These are phyloP conservation scores for Melanargia galathea DNA, from an alignment of 2,888 invertebrate species.

Conservation along the genomic window DNA sequence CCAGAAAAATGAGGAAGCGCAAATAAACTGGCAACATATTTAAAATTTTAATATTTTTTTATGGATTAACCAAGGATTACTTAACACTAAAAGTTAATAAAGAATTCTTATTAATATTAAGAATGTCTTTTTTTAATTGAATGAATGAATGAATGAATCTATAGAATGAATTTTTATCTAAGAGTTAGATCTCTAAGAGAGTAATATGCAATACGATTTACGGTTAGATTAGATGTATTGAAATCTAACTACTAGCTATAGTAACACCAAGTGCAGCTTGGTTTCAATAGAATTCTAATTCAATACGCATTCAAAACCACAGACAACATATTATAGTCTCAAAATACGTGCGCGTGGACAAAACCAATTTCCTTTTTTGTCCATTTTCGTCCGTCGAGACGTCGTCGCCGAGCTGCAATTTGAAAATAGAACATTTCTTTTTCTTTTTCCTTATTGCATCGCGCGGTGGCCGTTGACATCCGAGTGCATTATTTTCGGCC, in stretches of 20 bases:
- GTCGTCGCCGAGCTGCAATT: conserved; percentile 64
- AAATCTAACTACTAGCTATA: no score
- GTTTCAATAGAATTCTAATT: no score
- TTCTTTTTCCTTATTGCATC: conserved; percentile 68
- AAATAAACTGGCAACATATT: neutral
- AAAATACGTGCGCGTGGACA: conserved; percentile 35
- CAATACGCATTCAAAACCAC: neutral
- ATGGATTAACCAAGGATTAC: no score
- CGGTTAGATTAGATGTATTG: no score
- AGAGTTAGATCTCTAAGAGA: no score
- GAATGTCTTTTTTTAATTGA: no score
- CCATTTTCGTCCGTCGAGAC: conserved; percentile 48
- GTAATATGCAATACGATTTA: no score
- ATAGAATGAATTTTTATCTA: no score
- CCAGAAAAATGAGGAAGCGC: neutral
- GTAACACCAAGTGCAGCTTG: no score
- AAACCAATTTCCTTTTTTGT: conserved; percentile 57
- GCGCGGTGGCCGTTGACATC: conserved; percentile 71
- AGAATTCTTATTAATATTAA: no score
- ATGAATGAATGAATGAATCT: no score
- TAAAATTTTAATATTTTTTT: neutral
- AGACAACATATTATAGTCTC: conserved; percentile 2
- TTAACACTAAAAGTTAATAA: no score
- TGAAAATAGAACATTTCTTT: conserved; percentile 66
- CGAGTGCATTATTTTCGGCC: conserved; percentile 73